Base-by-base conservation (phyloP, 2,797 vertebrate species). In the Tangara arthus region DNA sequence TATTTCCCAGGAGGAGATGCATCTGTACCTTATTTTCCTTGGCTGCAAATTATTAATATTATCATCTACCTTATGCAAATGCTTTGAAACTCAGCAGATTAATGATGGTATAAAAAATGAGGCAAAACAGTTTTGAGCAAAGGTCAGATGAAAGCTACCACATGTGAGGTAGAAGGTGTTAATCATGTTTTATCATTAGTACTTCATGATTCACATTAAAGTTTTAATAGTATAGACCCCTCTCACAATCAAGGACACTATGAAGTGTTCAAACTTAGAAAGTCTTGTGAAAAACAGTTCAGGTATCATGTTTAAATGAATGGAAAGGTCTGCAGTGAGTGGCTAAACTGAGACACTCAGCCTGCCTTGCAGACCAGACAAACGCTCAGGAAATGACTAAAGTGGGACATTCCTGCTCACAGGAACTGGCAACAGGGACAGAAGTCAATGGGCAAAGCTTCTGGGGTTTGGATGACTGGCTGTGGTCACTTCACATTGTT, bases 301-400 rank as follows among this genome's bases (percentile, higher is more conserved):
- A 41, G 44, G 18, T 37, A 13, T n/a, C 4, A 3, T 77, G 9
- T 44, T 41, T 61, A 56, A 66, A 57, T 19, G 56, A 73, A 37
- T 12, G 55, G 52, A 41, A 91, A 81, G 70, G 23, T 71, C 52
- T 2, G 6, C 26, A 41, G 37, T 34, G 81, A 82, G 56, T 32
- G 89, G 71, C 34, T 56, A 41, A 85, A 57, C 47, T 0, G 22
- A 89, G 91, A 87, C 71, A 61, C 8, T 34, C 39, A 41, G 70
- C 57, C 70, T 50, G 64, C 60, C 56, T 37, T 76, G 61, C 69
- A 91, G 90, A 88, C 47, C 2, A 78, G 89, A 82, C 79, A 84
- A 82, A 79, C 0, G 2, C 41, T 82, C 88, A 92, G 85, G 87
- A 95, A 95, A 95, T 93, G 34, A 94, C 87, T 94, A n/a, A 93